Percentiles rank a stretch among this genome's conserved stretches.
Evolutionary conservation across 2,797 vertebrate species (phyloP).

Genomic region (Alosa sapidissima): DNA sequence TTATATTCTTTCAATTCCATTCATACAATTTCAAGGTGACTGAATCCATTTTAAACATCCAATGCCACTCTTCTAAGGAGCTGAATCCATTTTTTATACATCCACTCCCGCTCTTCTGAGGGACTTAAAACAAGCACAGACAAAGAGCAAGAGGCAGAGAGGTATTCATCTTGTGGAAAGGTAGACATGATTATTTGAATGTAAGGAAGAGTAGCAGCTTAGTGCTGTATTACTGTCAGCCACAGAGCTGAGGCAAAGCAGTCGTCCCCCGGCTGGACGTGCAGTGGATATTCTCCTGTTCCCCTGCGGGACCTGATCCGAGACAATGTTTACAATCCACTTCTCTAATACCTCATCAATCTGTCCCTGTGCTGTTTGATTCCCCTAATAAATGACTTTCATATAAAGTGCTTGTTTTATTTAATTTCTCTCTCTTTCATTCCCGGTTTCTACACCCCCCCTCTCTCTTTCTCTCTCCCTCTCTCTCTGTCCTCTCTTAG

Average conservation of each 20-base stretch:
- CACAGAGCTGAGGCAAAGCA: constrained; percentile 61
- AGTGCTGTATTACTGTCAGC: constrained; percentile 36
- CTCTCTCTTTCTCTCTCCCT: constrained; percentile 21
- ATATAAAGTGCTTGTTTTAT: constrained; percentile 66
- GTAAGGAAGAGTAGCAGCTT: constrained; percentile 53
- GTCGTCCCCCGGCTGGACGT: constrained; percentile 54
- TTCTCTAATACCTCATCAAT: constrained; percentile 71
- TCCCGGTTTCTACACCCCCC: constrained; percentile 53
- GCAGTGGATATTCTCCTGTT: constrained; percentile 58
- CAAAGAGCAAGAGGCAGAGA: constrained; percentile 45
- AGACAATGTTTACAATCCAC: constrained; percentile 70
- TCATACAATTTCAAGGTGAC: neutral
- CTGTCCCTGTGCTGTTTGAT: constrained; percentile 58
- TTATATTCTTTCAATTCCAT: neutral
- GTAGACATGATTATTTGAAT: constrained; percentile 24
- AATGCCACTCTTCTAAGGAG: neutral
- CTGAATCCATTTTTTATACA: neutral
- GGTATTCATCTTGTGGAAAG: constrained; percentile 2
- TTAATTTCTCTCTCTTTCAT: constrained; percentile 53
- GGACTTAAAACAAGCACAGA: constrained; percentile 30
- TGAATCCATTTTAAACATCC: neutral
- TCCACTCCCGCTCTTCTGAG: neutral
- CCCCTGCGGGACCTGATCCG: constrained; percentile 56
- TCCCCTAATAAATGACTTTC: constrained; percentile 68
- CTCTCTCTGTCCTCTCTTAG: constrained; percentile 44